These are phyloP conservation scores for Perdita meconis DNA, from an alignment of 2,888 invertebrate genomes.

Conservation along the genomic window DNA sequence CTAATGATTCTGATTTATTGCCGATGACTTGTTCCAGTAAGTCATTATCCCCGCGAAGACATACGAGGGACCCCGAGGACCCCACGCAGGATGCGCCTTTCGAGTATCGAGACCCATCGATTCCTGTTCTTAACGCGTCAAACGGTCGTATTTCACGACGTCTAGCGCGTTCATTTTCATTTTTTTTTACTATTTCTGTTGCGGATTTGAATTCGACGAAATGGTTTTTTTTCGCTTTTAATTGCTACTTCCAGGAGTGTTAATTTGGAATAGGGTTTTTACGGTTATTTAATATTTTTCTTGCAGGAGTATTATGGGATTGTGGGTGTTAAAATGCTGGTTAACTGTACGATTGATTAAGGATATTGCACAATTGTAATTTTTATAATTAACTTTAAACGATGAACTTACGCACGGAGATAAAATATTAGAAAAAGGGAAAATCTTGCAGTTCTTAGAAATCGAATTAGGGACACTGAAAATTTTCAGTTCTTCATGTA, in stretches of 20 bases:
- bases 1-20: constrained; percentile 77
- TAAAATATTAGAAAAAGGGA: too few species aligned
- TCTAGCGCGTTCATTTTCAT: neutral
- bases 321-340: too few species aligned
- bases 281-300: too few species aligned
- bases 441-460: too few species aligned
- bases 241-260: neutral
- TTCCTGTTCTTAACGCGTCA: constrained; percentile 26
- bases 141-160: constrained; percentile 33
- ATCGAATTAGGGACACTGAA: too few species aligned
- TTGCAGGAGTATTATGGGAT: too few species aligned
- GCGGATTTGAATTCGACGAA: neutral
- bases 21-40: constrained; percentile 60
- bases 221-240: neutral
- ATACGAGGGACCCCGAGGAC: constrained; percentile 32
- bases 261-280: too few species aligned
- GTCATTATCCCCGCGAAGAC: constrained; percentile 47
- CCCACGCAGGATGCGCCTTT: constrained; percentile 29
- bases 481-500: too few species aligned
- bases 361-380: too few species aligned
- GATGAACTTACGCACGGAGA: too few species aligned
- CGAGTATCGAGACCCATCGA: constrained; percentile 15
- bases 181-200: neutral
- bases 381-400: too few species aligned
- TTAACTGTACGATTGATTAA: too few species aligned